phyloP scores from a whole-genome alignment of 2,888 invertebrate species.

The Punctoribates punctum region DNA sequence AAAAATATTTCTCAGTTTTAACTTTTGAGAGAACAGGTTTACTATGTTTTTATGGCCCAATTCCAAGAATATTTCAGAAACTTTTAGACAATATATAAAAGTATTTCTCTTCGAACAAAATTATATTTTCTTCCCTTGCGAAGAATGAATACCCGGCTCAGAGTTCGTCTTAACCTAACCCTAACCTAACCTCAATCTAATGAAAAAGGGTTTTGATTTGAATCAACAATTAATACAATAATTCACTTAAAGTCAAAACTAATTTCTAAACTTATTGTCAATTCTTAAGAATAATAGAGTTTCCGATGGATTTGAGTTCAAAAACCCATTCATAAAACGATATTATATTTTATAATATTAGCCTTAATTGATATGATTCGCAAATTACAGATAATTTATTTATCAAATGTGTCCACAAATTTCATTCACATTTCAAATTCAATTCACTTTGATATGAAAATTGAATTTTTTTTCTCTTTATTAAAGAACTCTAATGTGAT shows the following conservation, averaged over 20 bases:
- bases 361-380: conserved; percentile 5
- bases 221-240: background rate
- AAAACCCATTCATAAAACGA: background rate
- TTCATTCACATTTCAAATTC: background rate
- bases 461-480: too few relatives aligned
- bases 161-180: background rate
- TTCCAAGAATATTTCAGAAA: background rate
- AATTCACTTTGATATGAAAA: background rate
- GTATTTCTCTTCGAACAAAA: background rate
- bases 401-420: background rate
- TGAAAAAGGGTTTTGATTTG: background rate
- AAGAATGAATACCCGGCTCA: too few relatives aligned
- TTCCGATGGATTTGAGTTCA: too few relatives aligned
- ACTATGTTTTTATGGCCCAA: background rate
- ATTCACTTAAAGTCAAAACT: background rate
- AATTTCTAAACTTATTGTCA: background rate
- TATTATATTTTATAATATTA: too few relatives aligned
- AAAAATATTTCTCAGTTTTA: background rate
- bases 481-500: too few relatives aligned
- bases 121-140: background rate
- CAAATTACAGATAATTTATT: background rate
- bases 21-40: background rate
- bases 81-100: background rate
- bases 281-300: background rate
- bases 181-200: background rate